Conservation (phyloP, 2,888 invertebrate genomes). For the Rhodophaea formosa region DNA sequence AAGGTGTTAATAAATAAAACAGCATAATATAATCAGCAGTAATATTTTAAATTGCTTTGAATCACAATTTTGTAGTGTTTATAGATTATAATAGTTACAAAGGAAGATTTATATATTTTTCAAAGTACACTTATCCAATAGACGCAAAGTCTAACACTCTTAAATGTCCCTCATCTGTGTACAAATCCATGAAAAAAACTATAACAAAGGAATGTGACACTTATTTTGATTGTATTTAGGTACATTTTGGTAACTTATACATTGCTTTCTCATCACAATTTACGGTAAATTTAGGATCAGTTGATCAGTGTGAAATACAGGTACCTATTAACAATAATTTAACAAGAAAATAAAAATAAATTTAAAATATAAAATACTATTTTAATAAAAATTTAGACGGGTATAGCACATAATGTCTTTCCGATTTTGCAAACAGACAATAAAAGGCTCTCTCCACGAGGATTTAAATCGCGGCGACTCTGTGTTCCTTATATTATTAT, state of each 20-base stretch:
- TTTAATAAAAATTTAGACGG: too few species aligned
- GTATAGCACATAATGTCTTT: too few species aligned
- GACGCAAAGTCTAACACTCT: slow-evolving; percentile 44
- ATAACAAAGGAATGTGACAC: slow-evolving; percentile 27
- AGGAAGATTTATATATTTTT: slow-evolving; percentile 71
- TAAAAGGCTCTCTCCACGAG: too few species aligned
- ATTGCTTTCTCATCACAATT: slow-evolving; percentile 28
- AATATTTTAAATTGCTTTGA: slow-evolving; percentile 81
- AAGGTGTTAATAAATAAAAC: slow-evolving; percentile 48
- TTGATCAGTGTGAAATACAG: neutral
- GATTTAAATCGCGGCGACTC: too few species aligned
- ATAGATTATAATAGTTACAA: slow-evolving; percentile 80
- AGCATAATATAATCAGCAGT: slow-evolving; percentile 71
- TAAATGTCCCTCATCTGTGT: slow-evolving; percentile 43
- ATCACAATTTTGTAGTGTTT: slow-evolving; percentile 81
- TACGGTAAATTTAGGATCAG: neutral
- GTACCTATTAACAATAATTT: neutral
- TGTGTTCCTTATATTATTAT: too few species aligned
- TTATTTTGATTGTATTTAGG: slow-evolving; percentile 21
- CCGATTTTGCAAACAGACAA: too few species aligned
- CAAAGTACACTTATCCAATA: slow-evolving; percentile 66
- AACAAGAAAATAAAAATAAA: neutral
- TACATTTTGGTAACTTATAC: slow-evolving; percentile 28
- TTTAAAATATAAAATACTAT: neutral
- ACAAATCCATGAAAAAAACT: slow-evolving; percentile 21